These are phyloP conservation scores for Samia ricini DNA, from an alignment of 1,140 invertebrate genomes.

Conservation along the genomic window DNA sequence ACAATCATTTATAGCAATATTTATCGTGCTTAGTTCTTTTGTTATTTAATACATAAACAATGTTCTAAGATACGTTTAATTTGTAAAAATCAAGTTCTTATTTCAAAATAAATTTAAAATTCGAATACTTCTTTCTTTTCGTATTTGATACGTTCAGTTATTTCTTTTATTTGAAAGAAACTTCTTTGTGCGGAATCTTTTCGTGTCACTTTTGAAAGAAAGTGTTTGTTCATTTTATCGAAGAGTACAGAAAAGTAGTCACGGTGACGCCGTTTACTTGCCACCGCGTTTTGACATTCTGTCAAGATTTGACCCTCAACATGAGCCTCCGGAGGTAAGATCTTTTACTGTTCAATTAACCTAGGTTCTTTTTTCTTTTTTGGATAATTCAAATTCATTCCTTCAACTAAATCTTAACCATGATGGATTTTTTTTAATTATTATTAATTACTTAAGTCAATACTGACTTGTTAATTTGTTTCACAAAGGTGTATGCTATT, in stretches of 20 bases:
- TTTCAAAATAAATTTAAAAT: neutral
- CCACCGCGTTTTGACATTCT: slow-evolving; percentile 7
- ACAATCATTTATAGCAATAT: neutral
- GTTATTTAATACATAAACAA: neutral
- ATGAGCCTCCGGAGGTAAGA: slow-evolving; percentile 12
- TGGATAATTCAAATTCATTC: too few relatives aligned
- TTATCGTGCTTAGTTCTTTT: slow-evolving; percentile 1
- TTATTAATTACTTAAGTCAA: too few relatives aligned
- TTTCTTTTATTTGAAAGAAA: neutral
- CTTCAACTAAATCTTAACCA: too few relatives aligned
- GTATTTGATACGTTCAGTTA: neutral
- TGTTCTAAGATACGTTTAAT: neutral
- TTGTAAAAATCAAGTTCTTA: neutral
- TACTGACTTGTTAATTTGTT: too few relatives aligned
- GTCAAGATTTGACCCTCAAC: slow-evolving; percentile 12
- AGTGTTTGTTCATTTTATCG: neutral
- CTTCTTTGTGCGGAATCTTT: neutral
- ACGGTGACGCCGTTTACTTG: slow-evolving; percentile 8
- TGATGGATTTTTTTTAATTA: too few relatives aligned
- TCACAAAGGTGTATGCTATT: too few relatives aligned
- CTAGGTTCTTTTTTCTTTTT: too few relatives aligned
- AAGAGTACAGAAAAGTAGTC: neutral
- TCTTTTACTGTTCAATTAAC: neutral
- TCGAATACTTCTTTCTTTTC: neutral
- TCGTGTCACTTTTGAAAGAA: neutral